Evolutionary conservation across 2,797 vertebrate species (phyloP), one percentile per base, ranked within the genome.

Genomic region (Morus bassanus): DNA sequence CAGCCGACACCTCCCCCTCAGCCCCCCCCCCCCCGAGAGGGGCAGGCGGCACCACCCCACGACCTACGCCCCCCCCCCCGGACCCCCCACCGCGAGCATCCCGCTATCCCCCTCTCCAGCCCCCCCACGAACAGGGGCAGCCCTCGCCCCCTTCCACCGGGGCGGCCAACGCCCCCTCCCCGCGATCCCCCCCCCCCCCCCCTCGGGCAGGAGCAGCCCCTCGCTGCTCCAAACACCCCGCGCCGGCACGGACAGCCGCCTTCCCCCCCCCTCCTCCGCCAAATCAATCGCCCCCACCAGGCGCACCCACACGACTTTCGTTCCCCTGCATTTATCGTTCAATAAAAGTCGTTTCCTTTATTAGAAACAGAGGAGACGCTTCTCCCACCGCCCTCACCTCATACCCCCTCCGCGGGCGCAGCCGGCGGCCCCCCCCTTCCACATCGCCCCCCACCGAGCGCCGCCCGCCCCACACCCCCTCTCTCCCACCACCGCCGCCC

Each of bases 271-370:
- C 51, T 48, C 60, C 60, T 33, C 65, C 33, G 28, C 81, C 59
- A 21, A 80, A 90, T 86, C 89, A 60, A 50, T 92, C 86, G 68
- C 82, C 84, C 79, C 87, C 92, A 70, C 84, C 63, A 53, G 35
- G 80, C 64, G 74, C 73, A 81, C 82, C 92, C 82, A 67, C 88
- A 88, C 82, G 90, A 83, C 93, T 92, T 94, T 91, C 84, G 72
- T 89, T 91, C 92, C 88, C 93, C 75, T 80, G 83, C 91, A 88
- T 93, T 93, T 93, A 93, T 95, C 91, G 91, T 94, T 95, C 93
- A 88, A 93, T 95, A 93, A 95, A 96, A 96, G 92, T 88, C 90
- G 90, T 77, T 96, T 96, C 93, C 92, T 96, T 96, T 96, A 95
- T 95, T 96, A 95, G 93, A 96, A 96, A 91, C 95, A 95, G 96